phyloP scores from a whole-genome alignment of 1,140 invertebrate species.

The Drosophila athabasca region DNA sequence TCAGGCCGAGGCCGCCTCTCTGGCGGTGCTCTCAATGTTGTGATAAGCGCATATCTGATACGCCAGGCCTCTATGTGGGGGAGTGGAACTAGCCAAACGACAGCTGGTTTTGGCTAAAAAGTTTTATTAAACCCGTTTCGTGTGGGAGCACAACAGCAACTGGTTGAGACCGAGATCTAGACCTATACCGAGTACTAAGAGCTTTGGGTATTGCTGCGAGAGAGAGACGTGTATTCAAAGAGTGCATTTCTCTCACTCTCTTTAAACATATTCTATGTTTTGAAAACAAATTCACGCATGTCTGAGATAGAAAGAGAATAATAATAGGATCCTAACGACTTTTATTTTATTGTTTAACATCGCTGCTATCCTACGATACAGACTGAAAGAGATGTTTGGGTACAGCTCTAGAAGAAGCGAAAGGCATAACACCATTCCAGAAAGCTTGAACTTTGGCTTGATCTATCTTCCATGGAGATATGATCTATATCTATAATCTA shows the following conservation, averaged over 20 bases:
- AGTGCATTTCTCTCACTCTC: conserved; percentile 8
- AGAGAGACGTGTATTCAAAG: conserved; percentile 27
- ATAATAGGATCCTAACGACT: too few species aligned
- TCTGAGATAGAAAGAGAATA: conserved; percentile 4
- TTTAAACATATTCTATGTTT: conserved; percentile 28
- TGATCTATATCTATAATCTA: too few species aligned
- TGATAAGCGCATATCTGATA: conserved; percentile 44
- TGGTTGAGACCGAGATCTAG: conserved; percentile 33
- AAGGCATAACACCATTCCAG: too few species aligned
- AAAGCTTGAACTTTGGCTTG: too few species aligned
- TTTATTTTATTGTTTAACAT: too few species aligned
- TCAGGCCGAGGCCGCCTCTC: conserved; percentile 81
- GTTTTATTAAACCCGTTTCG: conserved; percentile 66
- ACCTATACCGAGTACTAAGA: background rate
- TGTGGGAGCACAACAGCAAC: conserved; percentile 49
- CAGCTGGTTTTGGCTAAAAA: conserved; percentile 23
- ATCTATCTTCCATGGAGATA: too few species aligned
- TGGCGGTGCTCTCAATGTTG: conserved; percentile 15
- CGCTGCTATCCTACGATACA: too few species aligned
- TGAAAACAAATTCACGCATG: background rate
- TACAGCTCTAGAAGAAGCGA: too few species aligned
- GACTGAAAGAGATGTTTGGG: too few species aligned
- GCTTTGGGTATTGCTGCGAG: background rate
- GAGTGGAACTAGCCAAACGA: conserved; percentile 4
- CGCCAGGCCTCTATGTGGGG: conserved; percentile 21